Conservation (phyloP, 2,113 vertebrate species). For the Benitochromis conjunctus region DNA sequence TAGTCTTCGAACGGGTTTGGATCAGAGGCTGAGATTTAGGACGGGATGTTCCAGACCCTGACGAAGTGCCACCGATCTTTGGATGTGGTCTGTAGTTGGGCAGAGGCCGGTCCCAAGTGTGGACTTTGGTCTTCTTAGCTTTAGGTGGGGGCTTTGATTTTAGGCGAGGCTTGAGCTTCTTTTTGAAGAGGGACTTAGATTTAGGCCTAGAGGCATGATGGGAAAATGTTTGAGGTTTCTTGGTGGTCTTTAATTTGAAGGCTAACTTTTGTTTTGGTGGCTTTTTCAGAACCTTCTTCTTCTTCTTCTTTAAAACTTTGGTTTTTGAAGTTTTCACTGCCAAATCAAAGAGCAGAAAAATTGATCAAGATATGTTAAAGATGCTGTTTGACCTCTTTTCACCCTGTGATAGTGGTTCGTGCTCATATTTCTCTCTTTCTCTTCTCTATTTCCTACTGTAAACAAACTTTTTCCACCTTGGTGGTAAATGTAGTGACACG, state of each 20-base stretch:
- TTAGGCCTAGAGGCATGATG: not conserved
- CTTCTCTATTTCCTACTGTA: not conserved
- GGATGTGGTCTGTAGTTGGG: not conserved
- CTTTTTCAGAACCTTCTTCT: slow-evolving; percentile 23
- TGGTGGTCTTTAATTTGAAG: slow-evolving; percentile 30
- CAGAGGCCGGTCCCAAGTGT: not conserved
- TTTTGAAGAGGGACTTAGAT: not conserved
- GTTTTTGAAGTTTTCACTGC: not conserved
- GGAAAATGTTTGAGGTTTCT: not conserved
- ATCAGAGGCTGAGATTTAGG: not conserved
- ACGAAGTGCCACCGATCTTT: not conserved
- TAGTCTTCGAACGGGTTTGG: not conserved
- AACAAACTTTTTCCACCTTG: not conserved
- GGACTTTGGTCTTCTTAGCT: not conserved
- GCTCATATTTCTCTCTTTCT: not conserved
- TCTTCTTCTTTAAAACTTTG: slow-evolving; percentile 5
- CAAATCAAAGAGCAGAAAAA: not conserved
- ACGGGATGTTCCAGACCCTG: not conserved
- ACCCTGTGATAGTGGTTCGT: not conserved
- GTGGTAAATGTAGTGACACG: not conserved
- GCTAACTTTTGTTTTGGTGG: slow-evolving; percentile 23
- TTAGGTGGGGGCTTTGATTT: not conserved
- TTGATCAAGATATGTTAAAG: not conserved
- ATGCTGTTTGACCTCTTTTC: not conserved
- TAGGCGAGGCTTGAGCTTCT: not conserved